Percentiles rank a stretch among this genome's conserved stretches.
Evolutionary conservation across 2,888 invertebrate species (phyloP).

Genomic region (Ichneumoninae sp.): DNA sequence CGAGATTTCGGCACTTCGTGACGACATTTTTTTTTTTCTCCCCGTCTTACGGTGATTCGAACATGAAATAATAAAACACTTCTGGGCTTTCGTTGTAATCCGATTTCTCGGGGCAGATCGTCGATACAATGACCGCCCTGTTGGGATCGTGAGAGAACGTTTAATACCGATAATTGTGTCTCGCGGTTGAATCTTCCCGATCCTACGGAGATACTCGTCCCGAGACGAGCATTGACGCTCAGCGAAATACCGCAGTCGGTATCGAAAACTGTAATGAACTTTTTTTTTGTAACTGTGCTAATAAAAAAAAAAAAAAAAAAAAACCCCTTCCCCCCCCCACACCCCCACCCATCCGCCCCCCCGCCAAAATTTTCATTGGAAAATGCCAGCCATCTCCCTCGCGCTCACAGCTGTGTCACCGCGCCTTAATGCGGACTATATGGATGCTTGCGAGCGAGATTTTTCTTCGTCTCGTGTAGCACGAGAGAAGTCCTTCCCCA

Average conservation of each 20-base stretch:
- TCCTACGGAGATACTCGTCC: conserved; percentile 29
- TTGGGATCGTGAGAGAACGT: conserved; percentile 14
- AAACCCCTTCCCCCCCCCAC: no score
- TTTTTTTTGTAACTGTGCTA: neutral
- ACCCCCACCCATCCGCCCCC: no score
- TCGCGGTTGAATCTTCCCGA: conserved; percentile 39
- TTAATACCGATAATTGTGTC: conserved; percentile 10
- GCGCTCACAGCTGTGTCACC: neutral
- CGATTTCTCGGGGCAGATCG: neutral
- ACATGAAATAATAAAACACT: conserved; percentile 6
- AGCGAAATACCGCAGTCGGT: neutral
- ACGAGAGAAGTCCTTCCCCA: neutral
- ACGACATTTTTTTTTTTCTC: neutral
- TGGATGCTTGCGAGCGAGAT: conserved; percentile 25
- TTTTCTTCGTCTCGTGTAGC: conserved; percentile 52
- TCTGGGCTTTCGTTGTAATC: conserved; percentile 5
- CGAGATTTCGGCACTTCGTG: conserved; percentile 41
- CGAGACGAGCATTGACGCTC: neutral
- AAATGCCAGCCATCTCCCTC: neutral
- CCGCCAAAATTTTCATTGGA: neutral
- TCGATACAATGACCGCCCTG: conserved; percentile 2
- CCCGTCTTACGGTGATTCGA: neutral
- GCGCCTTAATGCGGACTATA: neutral
- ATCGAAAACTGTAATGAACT: neutral
- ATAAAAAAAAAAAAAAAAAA: no score